Evolutionary conservation across 2,797 vertebrate species (phyloP).

Genomic region (Delichon dasypus): DNA sequence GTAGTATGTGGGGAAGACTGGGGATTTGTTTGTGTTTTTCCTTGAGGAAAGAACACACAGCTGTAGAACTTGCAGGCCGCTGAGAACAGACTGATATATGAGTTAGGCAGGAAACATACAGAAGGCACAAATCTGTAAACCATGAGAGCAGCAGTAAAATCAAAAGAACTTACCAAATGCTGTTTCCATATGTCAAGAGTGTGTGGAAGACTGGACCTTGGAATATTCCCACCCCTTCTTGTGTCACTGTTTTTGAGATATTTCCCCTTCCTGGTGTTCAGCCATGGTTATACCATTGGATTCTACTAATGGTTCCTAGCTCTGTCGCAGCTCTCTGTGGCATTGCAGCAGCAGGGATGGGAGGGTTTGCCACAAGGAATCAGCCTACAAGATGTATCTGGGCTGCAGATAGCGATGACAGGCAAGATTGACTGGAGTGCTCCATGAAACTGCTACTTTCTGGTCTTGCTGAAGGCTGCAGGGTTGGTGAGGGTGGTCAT

Average conservation of each 20-base stretch:
- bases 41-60: background rate
- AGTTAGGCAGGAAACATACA: background rate
- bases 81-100: background rate
- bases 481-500: background rate
- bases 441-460: accelerated
- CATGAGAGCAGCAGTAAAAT: background rate
- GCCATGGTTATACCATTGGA: background rate
- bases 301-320: background rate
- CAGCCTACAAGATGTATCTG: background rate
- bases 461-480: background rate
- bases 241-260: background rate
- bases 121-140: background rate
- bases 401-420: accelerated
- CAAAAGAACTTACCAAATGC: background rate
- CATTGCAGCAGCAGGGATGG: background rate
- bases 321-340: background rate
- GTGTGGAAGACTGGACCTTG: background rate
- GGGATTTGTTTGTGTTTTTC: too few relatives aligned
- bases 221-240: background rate
- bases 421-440: background rate
- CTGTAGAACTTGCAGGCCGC: background rate
- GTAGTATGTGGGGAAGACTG: background rate
- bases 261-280: background rate
- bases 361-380: background rate
- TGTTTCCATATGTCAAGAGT: background rate